A percentile compares a stretch with the other conserved stretches of the same genome.
Evolutionary conservation across 1,140 invertebrate species (phyloP).

Genomic region (Anagrus nilaparvatae): DNA sequence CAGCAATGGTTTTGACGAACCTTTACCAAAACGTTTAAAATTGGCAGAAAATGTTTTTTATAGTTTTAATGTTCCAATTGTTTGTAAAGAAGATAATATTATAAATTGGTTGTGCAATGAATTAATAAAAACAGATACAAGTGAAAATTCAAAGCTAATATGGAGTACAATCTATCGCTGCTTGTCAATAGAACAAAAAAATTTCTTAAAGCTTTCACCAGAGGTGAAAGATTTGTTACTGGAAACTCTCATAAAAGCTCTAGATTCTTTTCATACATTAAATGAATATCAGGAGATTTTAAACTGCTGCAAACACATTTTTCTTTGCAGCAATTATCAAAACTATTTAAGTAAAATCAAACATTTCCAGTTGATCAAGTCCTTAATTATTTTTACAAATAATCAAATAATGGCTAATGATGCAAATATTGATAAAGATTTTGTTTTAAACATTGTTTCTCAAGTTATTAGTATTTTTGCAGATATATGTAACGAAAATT

Average conservation of each 20-base stretch:
- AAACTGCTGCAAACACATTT: constrained; percentile 22
- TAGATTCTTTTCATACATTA: too few species aligned
- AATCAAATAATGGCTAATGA: too few species aligned
- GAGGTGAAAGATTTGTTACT: constrained; percentile 20
- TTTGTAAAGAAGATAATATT: constrained; percentile 23
- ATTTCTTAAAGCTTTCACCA: constrained; percentile 16
- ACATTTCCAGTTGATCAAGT: neutral
- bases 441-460: constrained; percentile 5
- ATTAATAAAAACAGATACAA: too few species aligned
- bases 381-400: constrained; percentile 1
- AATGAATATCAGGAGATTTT: constrained; percentile 12
- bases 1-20: too few species aligned
- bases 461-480: constrained; percentile 6
- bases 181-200: constrained; percentile 14
- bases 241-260: constrained; percentile 15
- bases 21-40: constrained; percentile 29
- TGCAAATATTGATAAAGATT: too few species aligned
- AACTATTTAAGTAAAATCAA: constrained; percentile 7
- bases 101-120: constrained; percentile 24
- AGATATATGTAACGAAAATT: constrained; percentile 20
- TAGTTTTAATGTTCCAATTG: constrained; percentile 20
- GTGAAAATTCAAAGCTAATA: constrained; percentile 1
- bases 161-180: constrained; percentile 24
- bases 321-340: neutral
- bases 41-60: constrained; percentile 30